Evolutionary conservation across 2,888 invertebrate species (phyloP), one percentile per base, ranked within the genome.

Genomic region (Chloroclysta siterata): DNA sequence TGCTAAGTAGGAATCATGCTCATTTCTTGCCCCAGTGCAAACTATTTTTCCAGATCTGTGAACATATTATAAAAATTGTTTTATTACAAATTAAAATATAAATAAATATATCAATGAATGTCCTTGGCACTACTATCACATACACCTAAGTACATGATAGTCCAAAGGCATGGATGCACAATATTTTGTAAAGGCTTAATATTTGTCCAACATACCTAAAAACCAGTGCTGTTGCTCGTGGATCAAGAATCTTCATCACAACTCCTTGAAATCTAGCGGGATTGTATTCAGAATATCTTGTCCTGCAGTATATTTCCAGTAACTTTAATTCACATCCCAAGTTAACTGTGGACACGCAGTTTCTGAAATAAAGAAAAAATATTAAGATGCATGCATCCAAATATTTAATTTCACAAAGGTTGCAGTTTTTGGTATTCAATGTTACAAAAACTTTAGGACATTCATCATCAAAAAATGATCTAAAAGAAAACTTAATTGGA

Each of bases 251-350:
- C 79, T 96, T 94, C 97, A 97, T 97, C 0, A 97, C 95, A 14
- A 97, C 95, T 11, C 97, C 97, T 77, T 96, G 96, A 80, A 97
- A 97, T 71, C 97, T 93, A 6, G 95, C 94, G 8, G 97, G 97
- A 78, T 96, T 97, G 75, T 97, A 97, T 84, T 97, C 97, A 0
- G 97, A 96, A 84, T 96, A 97, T 69, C 97, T 93, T 4, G 97
- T 97, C 56, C 96, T 94, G 66, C 95, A 95, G 80, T 97, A 97
- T 61, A 97, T 96, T 64, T 94, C 94, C 75, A 95, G 94, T 41
- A 97, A 88, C 78, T 96, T 95, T 61, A 97, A 85, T 79, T 95
- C 94, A 80, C 96, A 96, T 15, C 95, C 95, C 66, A 97, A 89
- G 76, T 95, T 95, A 0, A 97, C 96, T 6, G 97, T 97, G 28